A percentile compares a stretch with the other conserved stretches of the same genome.
Conservation (phyloP, 2,113 vertebrate species). For the Brachyhypopomus occidentalis region DNA sequence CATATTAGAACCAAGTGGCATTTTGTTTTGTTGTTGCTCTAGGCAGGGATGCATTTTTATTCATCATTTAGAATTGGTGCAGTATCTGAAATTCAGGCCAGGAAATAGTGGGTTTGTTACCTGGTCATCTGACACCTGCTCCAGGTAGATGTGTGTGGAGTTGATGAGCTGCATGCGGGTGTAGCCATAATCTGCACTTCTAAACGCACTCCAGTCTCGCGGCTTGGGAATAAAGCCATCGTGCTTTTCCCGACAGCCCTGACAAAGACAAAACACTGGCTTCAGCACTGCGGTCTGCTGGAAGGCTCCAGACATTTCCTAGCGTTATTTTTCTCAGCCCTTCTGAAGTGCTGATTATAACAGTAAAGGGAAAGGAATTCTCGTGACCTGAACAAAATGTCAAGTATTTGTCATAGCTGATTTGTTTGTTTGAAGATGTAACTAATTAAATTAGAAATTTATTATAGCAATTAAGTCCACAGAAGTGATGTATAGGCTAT, state of each 20-base stretch:
- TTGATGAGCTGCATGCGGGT: conserved; percentile 81
- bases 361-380: too few relatives aligned
- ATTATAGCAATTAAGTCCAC: too few relatives aligned
- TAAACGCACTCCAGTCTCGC: conserved; percentile 82
- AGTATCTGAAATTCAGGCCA: not conserved
- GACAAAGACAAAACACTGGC: conserved; percentile 30
- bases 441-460: too few relatives aligned
- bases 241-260: conserved; percentile 84
- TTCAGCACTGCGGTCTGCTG: not conserved
- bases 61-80: too few relatives aligned
- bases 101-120: conserved; percentile 62
- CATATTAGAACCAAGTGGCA: too few relatives aligned
- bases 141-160: conserved; percentile 80
- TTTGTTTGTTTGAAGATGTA: too few relatives aligned
- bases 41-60: too few relatives aligned
- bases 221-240: conserved; percentile 79
- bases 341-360: not conserved
- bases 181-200: conserved; percentile 84
- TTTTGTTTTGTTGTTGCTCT: too few relatives aligned
- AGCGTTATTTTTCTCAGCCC: not conserved
- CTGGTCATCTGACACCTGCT: conserved; percentile 90
- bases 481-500: too few relatives aligned
- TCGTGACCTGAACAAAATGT: too few relatives aligned
- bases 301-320: not conserved
- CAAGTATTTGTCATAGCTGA: too few relatives aligned